phyloP scores from a whole-genome alignment of 1,140 invertebrate species.

The Xylocopa sonorina region DNA sequence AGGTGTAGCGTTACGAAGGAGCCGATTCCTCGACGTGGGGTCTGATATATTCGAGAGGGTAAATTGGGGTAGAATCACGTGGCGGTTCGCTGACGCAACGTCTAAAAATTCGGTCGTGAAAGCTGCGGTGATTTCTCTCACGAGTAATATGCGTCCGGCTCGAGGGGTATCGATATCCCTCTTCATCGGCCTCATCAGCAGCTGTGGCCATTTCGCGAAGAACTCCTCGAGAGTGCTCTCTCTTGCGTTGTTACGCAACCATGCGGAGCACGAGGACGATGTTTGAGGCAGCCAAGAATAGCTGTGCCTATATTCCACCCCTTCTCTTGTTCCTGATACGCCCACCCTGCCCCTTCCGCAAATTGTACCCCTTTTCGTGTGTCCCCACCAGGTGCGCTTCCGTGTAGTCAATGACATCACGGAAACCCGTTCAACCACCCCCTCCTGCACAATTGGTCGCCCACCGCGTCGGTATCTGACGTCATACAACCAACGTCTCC shows the following conservation, averaged over 20 bases:
- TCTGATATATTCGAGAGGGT: too few relatives aligned
- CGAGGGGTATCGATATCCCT: slow-evolving; percentile 25
- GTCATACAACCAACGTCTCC: slow-evolving; percentile 43
- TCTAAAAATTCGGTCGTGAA: too few relatives aligned
- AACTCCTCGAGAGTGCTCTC: slow-evolving; percentile 62
- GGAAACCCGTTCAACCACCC: slow-evolving; percentile 36
- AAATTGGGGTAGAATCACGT: too few relatives aligned
- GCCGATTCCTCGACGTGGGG: too few relatives aligned
- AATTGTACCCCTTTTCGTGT: slow-evolving; percentile 46
- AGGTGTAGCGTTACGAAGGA: too few relatives aligned
- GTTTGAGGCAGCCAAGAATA: slow-evolving; percentile 70
- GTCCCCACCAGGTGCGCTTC: slow-evolving; percentile 10
- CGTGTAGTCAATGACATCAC: slow-evolving; percentile 64
- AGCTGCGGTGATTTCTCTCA: background rate
- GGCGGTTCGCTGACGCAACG: too few relatives aligned
- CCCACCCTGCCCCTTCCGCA: slow-evolving; percentile 24
- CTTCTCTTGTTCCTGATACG: slow-evolving; percentile 54
- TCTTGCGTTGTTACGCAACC: slow-evolving; percentile 69
- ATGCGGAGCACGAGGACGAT: slow-evolving; percentile 58
- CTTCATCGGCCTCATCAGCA: slow-evolving; percentile 20
- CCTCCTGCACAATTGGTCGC: slow-evolving; percentile 38
- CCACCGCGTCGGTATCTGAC: slow-evolving; percentile 51
- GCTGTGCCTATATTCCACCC: slow-evolving; percentile 56
- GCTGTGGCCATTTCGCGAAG: slow-evolving; percentile 61
- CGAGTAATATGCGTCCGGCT: background rate